A percentile compares a stretch with the other conserved stretches of the same genome.
Conservation (phyloP, 2,113 vertebrate species). For the Erythrocercus mccallii region DNA sequence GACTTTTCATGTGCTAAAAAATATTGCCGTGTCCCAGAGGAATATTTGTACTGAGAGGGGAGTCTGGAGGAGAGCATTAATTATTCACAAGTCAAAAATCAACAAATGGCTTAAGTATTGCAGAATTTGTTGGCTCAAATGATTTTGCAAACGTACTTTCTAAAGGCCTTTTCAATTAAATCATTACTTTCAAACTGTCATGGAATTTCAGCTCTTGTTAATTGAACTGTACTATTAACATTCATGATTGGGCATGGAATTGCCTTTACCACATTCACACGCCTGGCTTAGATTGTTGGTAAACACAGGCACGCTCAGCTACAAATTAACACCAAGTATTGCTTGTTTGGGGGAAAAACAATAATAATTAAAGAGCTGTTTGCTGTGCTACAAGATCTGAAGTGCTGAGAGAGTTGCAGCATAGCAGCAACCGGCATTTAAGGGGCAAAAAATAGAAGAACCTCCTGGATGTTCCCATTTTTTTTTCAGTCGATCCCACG, state of each 20-base stretch:
- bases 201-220: slow-evolving; percentile 54
- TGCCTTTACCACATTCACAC: slow-evolving; percentile 11
- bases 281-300: slow-evolving; percentile 10
- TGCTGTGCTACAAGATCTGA: not conserved
- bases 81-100: slow-evolving; percentile 51
- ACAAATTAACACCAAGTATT: not conserved
- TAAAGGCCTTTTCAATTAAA: slow-evolving; percentile 50
- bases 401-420: not conserved
- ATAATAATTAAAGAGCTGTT: not conserved
- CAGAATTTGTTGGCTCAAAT: slow-evolving; percentile 11
- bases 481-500: not conserved
- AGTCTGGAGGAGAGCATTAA: slow-evolving; percentile 37
- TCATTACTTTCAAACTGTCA: slow-evolving; percentile 32
- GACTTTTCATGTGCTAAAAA: not conserved
- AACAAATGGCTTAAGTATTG: slow-evolving; percentile 47
- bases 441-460: not conserved
- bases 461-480: not conserved
- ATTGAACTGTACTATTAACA: slow-evolving; percentile 56
- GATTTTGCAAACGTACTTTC: not conserved
- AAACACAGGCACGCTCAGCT: not conserved
- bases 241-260: slow-evolving; percentile 22
- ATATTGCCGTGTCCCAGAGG: not conserved
- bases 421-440: not conserved
- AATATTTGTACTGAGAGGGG: slow-evolving; percentile 32
- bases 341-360: not conserved